Evolutionary conservation across 1,140 invertebrate species (phyloP).

Genomic region (Agraylea sexmaculata): DNA sequence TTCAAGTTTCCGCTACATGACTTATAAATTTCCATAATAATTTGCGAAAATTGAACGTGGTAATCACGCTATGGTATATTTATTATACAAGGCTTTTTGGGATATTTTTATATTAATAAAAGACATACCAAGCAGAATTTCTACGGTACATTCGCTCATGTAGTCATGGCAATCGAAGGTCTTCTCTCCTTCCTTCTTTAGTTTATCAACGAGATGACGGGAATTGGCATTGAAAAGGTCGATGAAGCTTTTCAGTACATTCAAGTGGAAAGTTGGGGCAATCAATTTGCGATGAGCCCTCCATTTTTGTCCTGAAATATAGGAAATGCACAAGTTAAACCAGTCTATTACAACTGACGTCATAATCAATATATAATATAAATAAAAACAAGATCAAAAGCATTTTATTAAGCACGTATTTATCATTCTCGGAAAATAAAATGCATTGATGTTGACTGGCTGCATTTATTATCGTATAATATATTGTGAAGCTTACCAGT

Average conservation of each 20-base stretch:
- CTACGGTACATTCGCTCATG: conserved; percentile 73
- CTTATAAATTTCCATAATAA: conserved; percentile 11
- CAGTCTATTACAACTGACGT: background rate
- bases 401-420: background rate
- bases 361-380: background rate
- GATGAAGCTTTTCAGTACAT: conserved; percentile 71
- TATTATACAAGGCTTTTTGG: background rate
- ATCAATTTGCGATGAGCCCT: conserved; percentile 68
- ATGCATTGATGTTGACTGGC: too few species aligned
- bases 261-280: conserved; percentile 73
- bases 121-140: conserved; percentile 59
- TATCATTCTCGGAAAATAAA: too few species aligned
- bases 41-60: conserved; percentile 6
- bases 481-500: conserved; percentile 57
- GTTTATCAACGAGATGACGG: conserved; percentile 50
- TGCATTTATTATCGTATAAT: too few species aligned
- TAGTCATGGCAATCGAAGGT: conserved; percentile 69
- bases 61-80: too few species aligned
- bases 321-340: too few species aligned
- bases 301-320: conserved; percentile 64
- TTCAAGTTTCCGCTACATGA: too few species aligned
- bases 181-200: conserved; percentile 51
- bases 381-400: background rate
- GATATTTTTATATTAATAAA: background rate
- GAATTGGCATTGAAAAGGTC: conserved; percentile 71